Conservation (phyloP, 2,888 invertebrate genomes). For the Scaptomyza tumidula region DNA sequence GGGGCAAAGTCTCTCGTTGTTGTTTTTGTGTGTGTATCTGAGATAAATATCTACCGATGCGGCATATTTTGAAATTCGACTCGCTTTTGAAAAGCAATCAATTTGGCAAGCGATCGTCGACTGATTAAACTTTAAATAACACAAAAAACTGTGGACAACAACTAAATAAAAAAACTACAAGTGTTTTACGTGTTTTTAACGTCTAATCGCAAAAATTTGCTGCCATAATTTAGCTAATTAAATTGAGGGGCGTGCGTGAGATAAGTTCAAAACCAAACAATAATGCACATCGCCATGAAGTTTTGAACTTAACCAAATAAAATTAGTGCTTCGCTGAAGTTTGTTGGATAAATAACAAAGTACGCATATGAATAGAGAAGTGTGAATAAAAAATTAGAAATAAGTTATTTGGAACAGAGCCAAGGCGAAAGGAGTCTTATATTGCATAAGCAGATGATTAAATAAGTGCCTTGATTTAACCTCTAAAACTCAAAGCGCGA, state of each 20-base stretch:
- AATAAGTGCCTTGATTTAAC: constrained; percentile 38
- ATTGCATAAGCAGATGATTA: constrained; percentile 42
- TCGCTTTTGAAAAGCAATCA: constrained; percentile 31
- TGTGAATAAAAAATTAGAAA: too few species aligned
- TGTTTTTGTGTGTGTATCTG: background rate
- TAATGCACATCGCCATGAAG: constrained; percentile 4
- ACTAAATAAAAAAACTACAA: constrained; percentile 24
- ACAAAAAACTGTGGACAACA: constrained; percentile 16
- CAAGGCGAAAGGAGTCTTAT: constrained; percentile 41
- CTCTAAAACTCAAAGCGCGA: constrained; percentile 38
- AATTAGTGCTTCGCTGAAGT: constrained; percentile 10
- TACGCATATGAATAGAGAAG: too few species aligned
- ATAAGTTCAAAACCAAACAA: constrained; percentile 39
- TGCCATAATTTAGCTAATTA: constrained; percentile 26
- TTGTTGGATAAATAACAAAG: background rate
- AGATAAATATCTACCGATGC: constrained; percentile 45
- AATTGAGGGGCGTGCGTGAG: constrained; percentile 52
- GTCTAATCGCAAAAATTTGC: constrained; percentile 35
- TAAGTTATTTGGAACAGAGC: background rate
- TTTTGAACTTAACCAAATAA: constrained; percentile 11
- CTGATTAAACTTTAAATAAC: background rate
- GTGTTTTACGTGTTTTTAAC: constrained; percentile 34
- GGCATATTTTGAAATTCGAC: constrained; percentile 63
- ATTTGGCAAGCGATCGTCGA: constrained; percentile 27
- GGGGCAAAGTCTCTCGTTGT: constrained; percentile 26